Evolutionary conservation across 2,797 vertebrate genomes (phyloP).

Genomic region (Gorsachius magnificus): DNA sequence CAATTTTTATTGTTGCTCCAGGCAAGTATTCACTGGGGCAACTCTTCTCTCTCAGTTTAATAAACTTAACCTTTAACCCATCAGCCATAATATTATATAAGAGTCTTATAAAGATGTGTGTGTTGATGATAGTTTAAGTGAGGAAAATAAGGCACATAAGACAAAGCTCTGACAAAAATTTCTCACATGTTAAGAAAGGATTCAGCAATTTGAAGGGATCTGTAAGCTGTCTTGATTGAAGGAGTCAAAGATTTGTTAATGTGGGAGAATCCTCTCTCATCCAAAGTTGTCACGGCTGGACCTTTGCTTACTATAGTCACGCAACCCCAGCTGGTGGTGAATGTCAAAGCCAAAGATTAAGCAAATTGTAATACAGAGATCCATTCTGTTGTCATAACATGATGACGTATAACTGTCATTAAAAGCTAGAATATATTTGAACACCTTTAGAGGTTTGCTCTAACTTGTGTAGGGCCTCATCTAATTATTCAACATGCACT

Average conservation of each 20-base stretch:
- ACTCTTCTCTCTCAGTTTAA: conserved; percentile 27
- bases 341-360: background rate
- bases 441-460: background rate
- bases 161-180: background rate
- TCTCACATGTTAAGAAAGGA: background rate
- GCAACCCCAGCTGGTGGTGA: background rate
- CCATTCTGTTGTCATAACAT: background rate
- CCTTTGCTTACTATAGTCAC: background rate
- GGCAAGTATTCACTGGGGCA: background rate
- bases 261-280: background rate
- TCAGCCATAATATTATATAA: background rate
- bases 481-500: background rate
- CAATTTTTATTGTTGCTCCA: background rate
- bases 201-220: background rate
- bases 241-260: background rate
- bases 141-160: background rate
- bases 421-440: background rate
- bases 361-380: background rate
- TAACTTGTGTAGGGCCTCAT: background rate
- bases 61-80: conserved; percentile 5
- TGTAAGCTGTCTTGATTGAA: background rate
- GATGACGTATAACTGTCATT: background rate
- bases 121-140: background rate
- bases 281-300: background rate
- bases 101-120: background rate